Evolutionary conservation across 2,797 vertebrate species (phyloP).

Genomic region (Corythornis leucogaster): DNA sequence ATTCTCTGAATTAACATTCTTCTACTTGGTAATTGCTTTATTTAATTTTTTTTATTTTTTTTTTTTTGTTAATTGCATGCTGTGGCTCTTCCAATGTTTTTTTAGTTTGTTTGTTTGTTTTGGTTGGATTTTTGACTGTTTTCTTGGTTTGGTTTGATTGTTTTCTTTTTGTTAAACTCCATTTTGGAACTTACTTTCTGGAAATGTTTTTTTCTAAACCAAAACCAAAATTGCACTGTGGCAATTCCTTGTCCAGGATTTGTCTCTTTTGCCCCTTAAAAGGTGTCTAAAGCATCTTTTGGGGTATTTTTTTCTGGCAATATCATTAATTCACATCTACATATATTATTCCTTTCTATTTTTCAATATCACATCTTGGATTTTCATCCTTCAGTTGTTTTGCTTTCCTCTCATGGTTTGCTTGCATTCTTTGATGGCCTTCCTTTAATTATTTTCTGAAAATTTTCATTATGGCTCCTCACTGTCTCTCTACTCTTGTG

Average conservation of each 20-base stretch:
- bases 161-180: not conserved
- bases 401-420: not conserved
- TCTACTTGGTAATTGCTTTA: not conserved
- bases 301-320: not conserved
- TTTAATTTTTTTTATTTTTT: not conserved
- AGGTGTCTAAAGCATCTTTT: not conserved
- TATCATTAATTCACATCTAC: not conserved
- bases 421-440: not conserved
- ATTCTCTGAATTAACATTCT: not conserved
- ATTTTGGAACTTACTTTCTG: not conserved
- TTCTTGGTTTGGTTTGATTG: too few relatives aligned
- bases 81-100: not conserved
- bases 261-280: not conserved
- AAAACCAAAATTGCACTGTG: not conserved
- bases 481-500: not conserved
- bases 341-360: not conserved
- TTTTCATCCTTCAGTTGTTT: not conserved
- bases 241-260: not conserved
- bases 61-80: not conserved
- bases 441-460: slow-evolving; percentile 7
- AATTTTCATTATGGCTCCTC: not conserved
- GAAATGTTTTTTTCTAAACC: not conserved
- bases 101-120: not conserved
- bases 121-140: too few relatives aligned
- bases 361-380: not conserved